Percentiles rank a stretch among this genome's conserved stretches.
These are phyloP conservation scores for Hippocampus comes DNA, from an alignment of 2,113 vertebrate species.

Conservation along the genomic window DNA sequence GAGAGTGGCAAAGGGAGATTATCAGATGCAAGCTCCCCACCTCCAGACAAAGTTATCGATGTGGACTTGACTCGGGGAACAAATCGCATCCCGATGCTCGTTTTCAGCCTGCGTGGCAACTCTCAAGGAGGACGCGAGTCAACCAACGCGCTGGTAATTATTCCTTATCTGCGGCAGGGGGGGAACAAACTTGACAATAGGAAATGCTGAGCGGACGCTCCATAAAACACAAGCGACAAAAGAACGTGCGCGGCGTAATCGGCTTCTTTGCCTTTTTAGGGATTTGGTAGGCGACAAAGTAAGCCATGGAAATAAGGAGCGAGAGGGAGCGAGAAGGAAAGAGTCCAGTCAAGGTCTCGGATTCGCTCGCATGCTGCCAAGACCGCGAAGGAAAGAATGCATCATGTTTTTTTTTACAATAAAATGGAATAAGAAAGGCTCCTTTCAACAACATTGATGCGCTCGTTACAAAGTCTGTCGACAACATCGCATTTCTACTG, in stretches of 20 bases:
- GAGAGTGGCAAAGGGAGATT: constrained; percentile 56
- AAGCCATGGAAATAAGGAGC: constrained; percentile 35
- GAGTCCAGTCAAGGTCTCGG: constrained; percentile 7
- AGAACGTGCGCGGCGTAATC: constrained; percentile 43
- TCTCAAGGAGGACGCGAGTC: constrained; percentile 56
- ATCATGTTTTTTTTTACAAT: constrained; percentile 45
- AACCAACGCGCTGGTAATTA: constrained; percentile 59
- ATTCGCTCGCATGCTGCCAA: constrained; percentile 1
- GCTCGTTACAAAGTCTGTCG: neutral
- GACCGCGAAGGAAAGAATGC: constrained; percentile 4
- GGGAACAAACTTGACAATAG: constrained; percentile 51
- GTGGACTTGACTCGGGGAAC: constrained; percentile 53
- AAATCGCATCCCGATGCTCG: constrained; percentile 47
- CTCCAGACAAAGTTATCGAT: constrained; percentile 64
- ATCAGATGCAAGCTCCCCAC: constrained; percentile 61
- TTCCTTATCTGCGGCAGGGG: constrained; percentile 53
- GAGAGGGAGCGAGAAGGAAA: neutral
- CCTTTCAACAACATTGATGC: constrained; percentile 17
- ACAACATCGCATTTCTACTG: no score
- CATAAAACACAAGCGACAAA: constrained; percentile 34
- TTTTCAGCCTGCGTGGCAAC: constrained; percentile 48
- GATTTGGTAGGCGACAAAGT: constrained; percentile 33
- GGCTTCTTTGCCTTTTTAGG: constrained; percentile 26
- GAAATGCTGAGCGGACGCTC: constrained; percentile 50
- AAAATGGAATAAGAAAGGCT: constrained; percentile 34